These are phyloP conservation scores for Poeciliopsis paucimaculata DNA, from an alignment of 2,797 vertebrate species.

Conservation along the genomic window DNA sequence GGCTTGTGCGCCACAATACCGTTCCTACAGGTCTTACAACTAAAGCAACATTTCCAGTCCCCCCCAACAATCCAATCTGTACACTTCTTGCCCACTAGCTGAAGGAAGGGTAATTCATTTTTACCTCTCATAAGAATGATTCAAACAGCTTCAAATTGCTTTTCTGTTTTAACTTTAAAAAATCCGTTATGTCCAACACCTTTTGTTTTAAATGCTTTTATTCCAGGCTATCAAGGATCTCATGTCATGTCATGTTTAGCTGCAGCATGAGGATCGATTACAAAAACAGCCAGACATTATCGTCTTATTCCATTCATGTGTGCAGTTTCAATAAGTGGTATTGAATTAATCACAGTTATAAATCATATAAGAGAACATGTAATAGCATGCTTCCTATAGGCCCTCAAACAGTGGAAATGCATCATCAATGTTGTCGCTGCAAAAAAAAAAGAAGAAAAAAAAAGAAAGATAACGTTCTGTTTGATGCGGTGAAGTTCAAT, in stretches of 20 bases:
- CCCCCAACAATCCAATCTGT: neutral
- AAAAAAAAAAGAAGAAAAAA: conserved; percentile 25
- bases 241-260: neutral
- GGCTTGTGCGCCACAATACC: neutral
- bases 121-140: neutral
- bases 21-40: neutral
- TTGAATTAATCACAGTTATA: neutral
- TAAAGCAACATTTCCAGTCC: neutral
- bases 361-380: conserved; percentile 1
- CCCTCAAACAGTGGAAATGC: conserved; percentile 13
- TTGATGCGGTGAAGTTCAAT: conserved; percentile 29
- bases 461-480: conserved; percentile 27
- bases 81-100: neutral
- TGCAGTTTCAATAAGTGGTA: neutral
- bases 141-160: neutral
- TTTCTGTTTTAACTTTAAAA: neutral
- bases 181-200: neutral
- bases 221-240: neutral
- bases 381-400: conserved; percentile 11
- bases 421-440: conserved; percentile 28
- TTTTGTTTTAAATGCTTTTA: neutral
- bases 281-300: neutral
- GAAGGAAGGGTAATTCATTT: neutral
- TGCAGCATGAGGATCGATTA: neutral
- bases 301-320: neutral